Evolutionary conservation across 2,797 vertebrate genomes (phyloP).

Genomic region (Periophthalmus magnuspinnatus): DNA sequence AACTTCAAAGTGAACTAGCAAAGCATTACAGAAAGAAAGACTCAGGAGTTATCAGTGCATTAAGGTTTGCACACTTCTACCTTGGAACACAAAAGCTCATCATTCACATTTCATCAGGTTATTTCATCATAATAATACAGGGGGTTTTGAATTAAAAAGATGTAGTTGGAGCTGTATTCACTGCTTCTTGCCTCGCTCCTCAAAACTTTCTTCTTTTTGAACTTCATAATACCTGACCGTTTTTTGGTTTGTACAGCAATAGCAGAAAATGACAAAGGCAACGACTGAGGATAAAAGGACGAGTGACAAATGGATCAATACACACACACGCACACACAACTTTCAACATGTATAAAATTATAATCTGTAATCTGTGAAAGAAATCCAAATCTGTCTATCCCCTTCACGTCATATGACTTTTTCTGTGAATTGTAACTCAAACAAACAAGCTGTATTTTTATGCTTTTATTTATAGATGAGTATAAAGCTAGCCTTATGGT

Average conservation of each 20-base stretch:
- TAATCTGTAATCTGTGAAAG: constrained; percentile 20
- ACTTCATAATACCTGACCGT: constrained; percentile 36
- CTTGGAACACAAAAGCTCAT: constrained; percentile 37
- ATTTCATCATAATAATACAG: constrained; percentile 36
- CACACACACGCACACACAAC: constrained; percentile 9
- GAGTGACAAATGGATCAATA: constrained; percentile 17
- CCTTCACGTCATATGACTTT: neutral
- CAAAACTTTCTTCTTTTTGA: neutral
- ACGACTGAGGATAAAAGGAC: constrained; percentile 36
- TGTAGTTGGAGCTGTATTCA: constrained; percentile 29
- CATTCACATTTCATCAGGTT: constrained; percentile 52
- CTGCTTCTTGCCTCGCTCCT: constrained; percentile 8
- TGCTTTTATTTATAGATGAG: constrained; percentile 55
- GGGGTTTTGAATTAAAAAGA: constrained; percentile 29
- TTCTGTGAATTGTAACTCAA: constrained; percentile 54
- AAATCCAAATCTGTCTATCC: constrained; percentile 20
- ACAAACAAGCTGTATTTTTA: constrained; percentile 56
- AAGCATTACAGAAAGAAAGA: constrained; percentile 37
- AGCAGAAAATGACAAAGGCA: constrained; percentile 39
- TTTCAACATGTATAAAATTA: constrained; percentile 23
- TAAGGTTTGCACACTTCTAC: constrained; percentile 42
- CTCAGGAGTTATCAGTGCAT: constrained; percentile 58
- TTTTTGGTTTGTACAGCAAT: constrained; percentile 49
- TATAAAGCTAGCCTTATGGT: constrained; percentile 55
- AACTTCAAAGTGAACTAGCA: constrained; percentile 59